Percentiles rank a stretch among this genome's conserved stretches.
Conservation (phyloP, 2,113 vertebrate species). For the Lycaon pictus region DNA sequence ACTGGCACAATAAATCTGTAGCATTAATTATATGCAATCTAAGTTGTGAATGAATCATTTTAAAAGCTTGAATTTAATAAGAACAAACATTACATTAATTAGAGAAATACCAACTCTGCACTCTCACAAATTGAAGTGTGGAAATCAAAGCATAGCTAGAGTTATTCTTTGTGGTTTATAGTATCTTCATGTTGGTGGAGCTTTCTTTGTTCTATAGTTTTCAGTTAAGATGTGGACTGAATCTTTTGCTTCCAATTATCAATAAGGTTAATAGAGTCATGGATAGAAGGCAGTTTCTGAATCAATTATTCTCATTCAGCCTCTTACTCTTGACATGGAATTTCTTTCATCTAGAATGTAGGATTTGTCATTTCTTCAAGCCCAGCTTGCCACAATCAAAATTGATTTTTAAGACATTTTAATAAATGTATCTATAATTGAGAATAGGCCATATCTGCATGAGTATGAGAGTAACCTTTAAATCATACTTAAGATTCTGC, state of each 20-base stretch:
- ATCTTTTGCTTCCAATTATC: not conserved
- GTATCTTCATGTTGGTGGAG: not conserved
- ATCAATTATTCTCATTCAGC: not conserved
- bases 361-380: not conserved
- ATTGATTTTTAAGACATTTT: not conserved
- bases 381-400: not conserved
- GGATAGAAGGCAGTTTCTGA: not conserved
- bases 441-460: not conserved
- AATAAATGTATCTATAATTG: not conserved
- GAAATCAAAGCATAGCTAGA: not conserved
- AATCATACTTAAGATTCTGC: not conserved
- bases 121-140: not conserved
- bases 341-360: not conserved
- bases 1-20: not conserved
- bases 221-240: not conserved
- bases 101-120: not conserved
- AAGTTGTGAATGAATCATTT: not conserved
- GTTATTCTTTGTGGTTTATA: not conserved
- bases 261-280: not conserved
- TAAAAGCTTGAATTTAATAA: constrained; percentile 13
- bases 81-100: not conserved
- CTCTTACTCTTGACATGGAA: not conserved
- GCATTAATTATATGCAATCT: constrained; percentile 21
- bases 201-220: constrained; percentile 42
- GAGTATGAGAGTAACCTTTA: not conserved